Evolutionary conservation across 2,888 invertebrate genomes (phyloP), one percentile per base, ranked within the genome.

Genomic region (Alviniconcha strummeri): DNA sequence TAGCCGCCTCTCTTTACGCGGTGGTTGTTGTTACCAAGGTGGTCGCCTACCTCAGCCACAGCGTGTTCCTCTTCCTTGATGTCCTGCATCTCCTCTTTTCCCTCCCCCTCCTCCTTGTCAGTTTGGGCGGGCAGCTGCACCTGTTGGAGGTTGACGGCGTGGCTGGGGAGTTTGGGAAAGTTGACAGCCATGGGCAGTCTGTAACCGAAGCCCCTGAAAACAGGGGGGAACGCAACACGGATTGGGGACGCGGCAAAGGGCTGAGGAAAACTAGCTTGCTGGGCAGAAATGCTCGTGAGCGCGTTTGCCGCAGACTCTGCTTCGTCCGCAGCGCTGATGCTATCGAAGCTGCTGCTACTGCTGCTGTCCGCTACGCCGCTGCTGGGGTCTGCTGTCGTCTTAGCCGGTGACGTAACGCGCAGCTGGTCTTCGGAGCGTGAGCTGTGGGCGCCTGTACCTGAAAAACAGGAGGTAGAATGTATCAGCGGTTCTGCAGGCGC

Each of bases 371-470:
- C 57, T n/a, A 7, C 19, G 76, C 78, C 64, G 9, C 19, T 19
- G 78, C 64, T 11, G 1, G 78, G 78, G 9, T 60, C 60, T 60
- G 60, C 8, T 64, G 78, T 60, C 52, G 78, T 64, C 52, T 15
- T 7, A 19, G 13, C 7, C 36, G 60, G 15, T 64, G 78, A 78
- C 64, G 78, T 17, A 36, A 78, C 52, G 78, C 60, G 64, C 55
- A 56, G 56, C n/a, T 56, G n/a, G 64, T 4, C 60, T 11, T 36
- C 64, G 36, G 78, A 64, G 78, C 52, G 36, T 64, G 64, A 64
- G 64, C 64, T 17, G 78, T 64, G 60, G 8, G 78, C 78, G 57
- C 57, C 36, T 64, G 78, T 57, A 78, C 78, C 78, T 78, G 78
- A 52, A 78, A 78, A 78, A 77, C 4, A 19, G 19, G 19, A 71